Evolutionary conservation across 2,888 invertebrate genomes (phyloP).

Genomic region (Metallyticus violacea): DNA sequence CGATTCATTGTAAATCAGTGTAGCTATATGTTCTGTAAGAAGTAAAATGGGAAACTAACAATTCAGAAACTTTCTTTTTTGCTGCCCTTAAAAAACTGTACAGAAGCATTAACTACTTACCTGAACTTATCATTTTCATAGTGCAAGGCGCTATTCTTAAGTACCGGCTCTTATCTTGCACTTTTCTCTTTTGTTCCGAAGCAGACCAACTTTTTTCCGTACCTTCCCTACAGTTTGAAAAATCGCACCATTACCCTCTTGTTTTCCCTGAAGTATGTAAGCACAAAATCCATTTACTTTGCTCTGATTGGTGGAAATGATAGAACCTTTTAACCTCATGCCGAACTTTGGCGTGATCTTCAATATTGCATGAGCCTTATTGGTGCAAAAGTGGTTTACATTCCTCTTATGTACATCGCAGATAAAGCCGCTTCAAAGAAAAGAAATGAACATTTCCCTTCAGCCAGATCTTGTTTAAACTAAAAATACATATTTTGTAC

Average conservation of each 20-base stretch:
- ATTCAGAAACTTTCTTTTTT: too few relatives aligned
- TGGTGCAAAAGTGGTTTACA: not conserved
- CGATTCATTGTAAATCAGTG: too few relatives aligned
- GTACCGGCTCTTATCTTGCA: too few relatives aligned
- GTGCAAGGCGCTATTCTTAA: too few relatives aligned
- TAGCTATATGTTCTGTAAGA: too few relatives aligned
- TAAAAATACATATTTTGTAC: too few relatives aligned
- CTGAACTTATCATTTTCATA: too few relatives aligned
- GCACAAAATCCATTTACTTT: not conserved
- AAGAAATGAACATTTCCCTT: not conserved
- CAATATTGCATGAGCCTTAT: not conserved
- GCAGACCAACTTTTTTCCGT: not conserved
- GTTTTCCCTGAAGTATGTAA: not conserved
- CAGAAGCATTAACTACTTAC: too few relatives aligned
- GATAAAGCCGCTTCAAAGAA: too few relatives aligned
- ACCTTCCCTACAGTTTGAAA: not conserved
- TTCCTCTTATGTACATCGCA: not conserved
- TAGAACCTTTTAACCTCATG: not conserved
- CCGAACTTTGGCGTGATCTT: not conserved
- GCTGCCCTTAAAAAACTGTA: too few relatives aligned
- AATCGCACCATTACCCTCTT: not conserved
- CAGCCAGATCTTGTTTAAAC: not conserved
- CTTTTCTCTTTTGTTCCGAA: not conserved
- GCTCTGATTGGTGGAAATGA: not conserved
- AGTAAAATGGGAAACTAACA: too few relatives aligned